Conservation (phyloP, 2,888 invertebrate species). For the Balanococcus diminutus region DNA sequence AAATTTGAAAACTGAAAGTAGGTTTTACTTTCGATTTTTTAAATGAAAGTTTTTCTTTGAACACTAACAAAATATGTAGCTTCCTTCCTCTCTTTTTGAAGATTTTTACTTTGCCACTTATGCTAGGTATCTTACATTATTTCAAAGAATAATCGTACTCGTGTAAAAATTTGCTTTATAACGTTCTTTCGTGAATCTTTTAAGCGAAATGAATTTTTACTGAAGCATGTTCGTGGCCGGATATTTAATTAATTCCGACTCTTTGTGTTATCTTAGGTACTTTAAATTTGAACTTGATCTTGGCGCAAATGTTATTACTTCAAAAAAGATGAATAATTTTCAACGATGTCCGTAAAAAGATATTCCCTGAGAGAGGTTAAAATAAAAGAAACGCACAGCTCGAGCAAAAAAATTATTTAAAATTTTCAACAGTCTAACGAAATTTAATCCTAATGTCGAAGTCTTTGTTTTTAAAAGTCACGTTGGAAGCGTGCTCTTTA, state of each 20-base stretch:
- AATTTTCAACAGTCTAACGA: neutral
- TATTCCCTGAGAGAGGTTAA: neutral
- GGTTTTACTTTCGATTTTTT: too few relatives aligned
- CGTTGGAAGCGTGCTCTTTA: neutral
- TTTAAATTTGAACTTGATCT: slow-evolving; percentile 8
- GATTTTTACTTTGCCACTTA: neutral
- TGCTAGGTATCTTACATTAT: too few relatives aligned
- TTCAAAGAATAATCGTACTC: neutral
- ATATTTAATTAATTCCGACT: neutral
- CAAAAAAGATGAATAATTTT: neutral
- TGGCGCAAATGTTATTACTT: neutral
- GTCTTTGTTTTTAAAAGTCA: neutral
- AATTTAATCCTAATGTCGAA: neutral
- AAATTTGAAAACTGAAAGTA: too few relatives aligned
- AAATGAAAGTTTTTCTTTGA: too few relatives aligned
- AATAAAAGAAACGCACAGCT: neutral
- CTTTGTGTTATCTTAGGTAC: neutral
- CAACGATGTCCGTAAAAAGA: neutral
- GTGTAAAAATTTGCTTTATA: neutral
- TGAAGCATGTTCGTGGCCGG: slow-evolving; percentile 2
- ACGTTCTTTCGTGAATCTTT: neutral
- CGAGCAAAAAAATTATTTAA: neutral
- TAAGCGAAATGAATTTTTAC: neutral
- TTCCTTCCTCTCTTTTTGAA: too few relatives aligned
- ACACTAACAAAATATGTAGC: too few relatives aligned